Evolutionary conservation across 2,888 invertebrate species (phyloP), one percentile per base, ranked within the genome.

Genomic region (Agrochola macilenta): DNA sequence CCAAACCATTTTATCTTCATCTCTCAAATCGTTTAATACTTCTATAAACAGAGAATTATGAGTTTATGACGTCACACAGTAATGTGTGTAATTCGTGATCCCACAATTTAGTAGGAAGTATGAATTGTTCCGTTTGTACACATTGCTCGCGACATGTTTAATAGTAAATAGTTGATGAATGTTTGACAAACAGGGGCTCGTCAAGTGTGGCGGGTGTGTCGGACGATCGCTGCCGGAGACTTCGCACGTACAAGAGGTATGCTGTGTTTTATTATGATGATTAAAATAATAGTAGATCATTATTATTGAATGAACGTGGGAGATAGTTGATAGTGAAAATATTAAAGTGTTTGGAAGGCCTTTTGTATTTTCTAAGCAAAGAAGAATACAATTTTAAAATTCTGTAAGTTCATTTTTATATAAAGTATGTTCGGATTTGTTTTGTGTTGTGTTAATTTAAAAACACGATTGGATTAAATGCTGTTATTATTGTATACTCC

Each of bases 171-270:
- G 84, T 80, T 88, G 87, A 88, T 86, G 83, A 81, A 84, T 85
- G 85, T 90, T 89, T 89, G 87, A 80, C 89, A 87, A 88, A 86
- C 86, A 85, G 89, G 91, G 92, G 90, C 90, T 90, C 82, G 91
- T 80, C 89, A 76, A 64, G 81, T 81, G 83, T 75, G 71, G 86
- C 83, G 87, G 87, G 89, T 87, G 91, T 89, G 90, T 91, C 79
- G 76, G 74, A 61, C 83, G 73, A 63, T 82, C 88, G 86, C 84
- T 73, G 88, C 79, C 87, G 87, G 80, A 74, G 81, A 80, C 87
- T 85, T 71, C 83, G 77, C 84, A 81, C 84, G 88, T 66, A 70
- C 73, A 68, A 74, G 69, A 88, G 86, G 89, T 89, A 86, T 73
- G 87, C 57, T 46, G 52, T 60, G 30, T 73, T 72, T 58, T 76